Evolutionary conservation across 2,113 vertebrate species (phyloP).

Genomic region (Chionodraco myersi): DNA sequence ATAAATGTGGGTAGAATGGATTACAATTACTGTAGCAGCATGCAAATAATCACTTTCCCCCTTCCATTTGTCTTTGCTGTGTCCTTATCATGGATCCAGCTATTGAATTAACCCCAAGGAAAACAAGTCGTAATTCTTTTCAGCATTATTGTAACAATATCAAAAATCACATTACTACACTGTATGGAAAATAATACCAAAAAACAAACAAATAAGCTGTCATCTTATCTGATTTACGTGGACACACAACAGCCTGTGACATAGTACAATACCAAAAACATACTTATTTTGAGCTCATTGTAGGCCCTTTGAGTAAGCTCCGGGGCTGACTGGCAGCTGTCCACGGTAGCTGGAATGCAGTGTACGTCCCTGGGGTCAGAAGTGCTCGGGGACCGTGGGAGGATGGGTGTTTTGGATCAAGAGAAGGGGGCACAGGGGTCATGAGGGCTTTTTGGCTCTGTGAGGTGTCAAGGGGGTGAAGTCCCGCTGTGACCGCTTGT

Average conservation of each 20-base stretch:
- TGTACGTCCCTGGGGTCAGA: constrained; percentile 25
- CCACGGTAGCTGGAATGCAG: constrained; percentile 44
- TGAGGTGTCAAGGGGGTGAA: constrained; percentile 53
- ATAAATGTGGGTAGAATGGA: neutral
- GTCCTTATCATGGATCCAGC: neutral
- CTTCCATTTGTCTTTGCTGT: neutral
- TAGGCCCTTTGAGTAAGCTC: constrained; percentile 19
- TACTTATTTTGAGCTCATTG: constrained; percentile 4
- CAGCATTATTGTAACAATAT: constrained; percentile 2
- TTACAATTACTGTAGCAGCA: neutral
- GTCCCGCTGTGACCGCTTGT: constrained; percentile 74
- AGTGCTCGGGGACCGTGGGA: constrained; percentile 53
- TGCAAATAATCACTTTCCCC: neutral
- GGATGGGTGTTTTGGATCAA: constrained; percentile 29
- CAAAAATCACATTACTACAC: constrained; percentile 28
- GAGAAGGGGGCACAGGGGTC: constrained; percentile 16
- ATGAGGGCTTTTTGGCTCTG: constrained; percentile 47
- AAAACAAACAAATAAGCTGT: constrained; percentile 55
- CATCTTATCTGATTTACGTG: constrained; percentile 35
- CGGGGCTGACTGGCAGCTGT: constrained; percentile 44
- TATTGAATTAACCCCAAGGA: neutral
- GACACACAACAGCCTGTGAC: constrained; percentile 52
- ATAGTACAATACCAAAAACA: constrained; percentile 24
- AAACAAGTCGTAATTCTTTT: neutral
- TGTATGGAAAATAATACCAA: constrained; percentile 28